Conservation (phyloP, 2,888 invertebrate species). For the Dasypolia templi region DNA sequence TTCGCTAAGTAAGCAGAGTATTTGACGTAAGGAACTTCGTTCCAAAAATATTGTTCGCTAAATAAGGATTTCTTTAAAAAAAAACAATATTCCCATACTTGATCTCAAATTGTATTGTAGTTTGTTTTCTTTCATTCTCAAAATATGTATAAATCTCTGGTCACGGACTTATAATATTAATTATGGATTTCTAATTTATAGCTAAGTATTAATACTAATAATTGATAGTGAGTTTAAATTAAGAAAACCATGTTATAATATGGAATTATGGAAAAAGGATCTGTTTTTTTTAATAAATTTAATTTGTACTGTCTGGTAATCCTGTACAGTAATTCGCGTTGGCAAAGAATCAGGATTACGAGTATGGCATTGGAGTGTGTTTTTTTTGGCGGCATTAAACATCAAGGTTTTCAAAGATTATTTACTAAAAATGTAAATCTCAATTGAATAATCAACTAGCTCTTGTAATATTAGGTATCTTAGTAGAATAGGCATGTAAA, state of each 20-base stretch:
- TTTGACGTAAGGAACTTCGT: no score
- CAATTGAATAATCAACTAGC: conserved; percentile 6
- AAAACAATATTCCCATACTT: not conserved
- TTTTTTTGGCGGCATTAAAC: not conserved
- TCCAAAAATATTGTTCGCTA: no score
- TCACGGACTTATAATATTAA: conserved; percentile 1
- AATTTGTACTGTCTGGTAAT: no score
- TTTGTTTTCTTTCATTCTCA: not conserved
- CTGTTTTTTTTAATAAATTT: not conserved
- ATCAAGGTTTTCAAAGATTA: not conserved
- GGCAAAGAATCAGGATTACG: no score
- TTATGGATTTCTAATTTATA: conserved; percentile 3
- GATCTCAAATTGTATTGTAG: not conserved
- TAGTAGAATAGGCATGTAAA: conserved; percentile 23
- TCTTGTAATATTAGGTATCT: not conserved
- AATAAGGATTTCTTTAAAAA: not conserved
- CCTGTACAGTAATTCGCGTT: not conserved
- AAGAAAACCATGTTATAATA: not conserved
- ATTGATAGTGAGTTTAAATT: not conserved
- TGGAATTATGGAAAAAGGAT: not conserved
- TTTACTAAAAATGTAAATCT: conserved; percentile 1
- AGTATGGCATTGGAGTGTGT: not conserved
- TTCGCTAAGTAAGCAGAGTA: no score
- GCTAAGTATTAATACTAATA: conserved; percentile 8
- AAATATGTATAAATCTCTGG: conserved; percentile 4